Base-by-base conservation (phyloP, 2,113 vertebrate genomes). In the Salvelinus alpinus region DNA sequence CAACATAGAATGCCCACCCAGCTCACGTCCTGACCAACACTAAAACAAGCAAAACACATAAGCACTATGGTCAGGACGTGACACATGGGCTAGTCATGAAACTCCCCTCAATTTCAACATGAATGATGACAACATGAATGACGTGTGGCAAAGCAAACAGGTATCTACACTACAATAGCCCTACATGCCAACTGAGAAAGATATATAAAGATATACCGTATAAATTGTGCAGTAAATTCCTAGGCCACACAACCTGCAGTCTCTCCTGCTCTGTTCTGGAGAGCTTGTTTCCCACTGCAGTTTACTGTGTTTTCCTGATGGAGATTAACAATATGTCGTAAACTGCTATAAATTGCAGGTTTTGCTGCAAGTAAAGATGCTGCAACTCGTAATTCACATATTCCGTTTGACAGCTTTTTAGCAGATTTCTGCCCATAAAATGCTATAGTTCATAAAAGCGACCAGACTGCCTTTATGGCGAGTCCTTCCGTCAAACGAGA, bases 191-290 rank as follows among this genome's bases (percentile, higher is more conserved):
- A 64, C 1, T 16, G 48, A 54, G 48, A 54, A 54, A 54, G 48
- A 3, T 54, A 16, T 54, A 14, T 18, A 16, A 4, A 18, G 3
- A 16, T 18, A 14, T 18, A 5, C 14, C 18, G 16, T 54, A 3
- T 54, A 4, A 14, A 54, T 54, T 54, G 51, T 54, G 60, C 20
- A 64, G 60, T 65, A 59, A 75, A 72, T 34, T 54, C 67, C 22
- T 59, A 57, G 16, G 51, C 12, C 51, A 54, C 18, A n/a, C 59
- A 62, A 9, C 59, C 18, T 62, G 59, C 59, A 34, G 47, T 27
- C 64, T 76, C 69, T 59, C 65, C 44, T 64, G 70, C 38, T 57
- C 77, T 74, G 81, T 80, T 71, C 68, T 67, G 73, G 5, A 14
- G 11, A 70, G 71, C 79, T 73, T 38, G 51, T 77, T 77, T 77